Evolutionary conservation across 2,888 invertebrate genomes (phyloP), one percentile per base, ranked within the genome.

Genomic region (Drosophila glabriapex): DNA sequence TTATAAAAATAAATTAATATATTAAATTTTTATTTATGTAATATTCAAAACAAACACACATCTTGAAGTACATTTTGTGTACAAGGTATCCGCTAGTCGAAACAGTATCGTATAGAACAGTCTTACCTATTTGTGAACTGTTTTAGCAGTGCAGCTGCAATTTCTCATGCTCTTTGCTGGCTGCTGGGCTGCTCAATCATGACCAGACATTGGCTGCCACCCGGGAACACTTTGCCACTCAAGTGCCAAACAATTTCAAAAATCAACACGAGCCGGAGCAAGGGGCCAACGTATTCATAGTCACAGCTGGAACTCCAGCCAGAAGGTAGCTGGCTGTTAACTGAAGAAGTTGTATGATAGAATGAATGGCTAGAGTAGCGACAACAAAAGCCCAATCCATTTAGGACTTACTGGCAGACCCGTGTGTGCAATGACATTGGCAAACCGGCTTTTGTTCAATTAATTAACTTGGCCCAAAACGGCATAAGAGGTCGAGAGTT

Each of bases 181-280:
- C 39, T 72, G 73, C 19, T 39, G 28, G 28, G 64, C 41, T 59
- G 73, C 68, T 71, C 70, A 59, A 68, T 73, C 73, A 85, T 72
- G 66, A 29, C 68, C 84, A 63, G 79, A 76, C 69, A 82, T 69
- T 52, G 76, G 76, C 50, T 64, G 83, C 58, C 87, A 69, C 69
- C 74, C 55, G 85, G 87, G 89, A 76, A 71, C 85, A 85, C 76
- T 85, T 89, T 79, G 89, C 79, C 71, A 84, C 82, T 85, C 87
- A 87, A 85, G 82, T 86, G 87, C 87, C 89, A 89, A 86, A 87
- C 87, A 85, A 89, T 89, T 85, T 85, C 78, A 85, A 85, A 85
- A 85, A 85, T 85, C 85, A 85, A 89, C 85, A 86, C 76, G 78
- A 81, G 55, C 52, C 61, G 43, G 61, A 67, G 73, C 68, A 76